Evolutionary conservation across 2,113 vertebrate genomes (phyloP), one percentile per base, ranked within the genome.

Genomic region (Blennius ocellaris): DNA sequence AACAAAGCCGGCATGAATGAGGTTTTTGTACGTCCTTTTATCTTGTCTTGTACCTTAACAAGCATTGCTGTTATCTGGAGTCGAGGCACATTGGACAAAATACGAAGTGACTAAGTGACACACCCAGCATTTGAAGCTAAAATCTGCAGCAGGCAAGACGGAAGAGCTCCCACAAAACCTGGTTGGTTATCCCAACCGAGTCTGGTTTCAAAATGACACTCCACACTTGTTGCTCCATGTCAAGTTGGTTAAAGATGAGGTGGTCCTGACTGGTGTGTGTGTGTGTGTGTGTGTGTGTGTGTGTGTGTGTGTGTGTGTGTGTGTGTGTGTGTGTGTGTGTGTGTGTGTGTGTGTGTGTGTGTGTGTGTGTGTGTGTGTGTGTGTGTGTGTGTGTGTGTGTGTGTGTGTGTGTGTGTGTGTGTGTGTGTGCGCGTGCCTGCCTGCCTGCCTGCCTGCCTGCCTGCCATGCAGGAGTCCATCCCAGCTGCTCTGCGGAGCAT

Each of bases 401-500:
- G 21, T 30, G 21, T 2, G 21, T n/a, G 67, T 61, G 39, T 47
- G 65, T 57, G 73, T 62, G 80, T 30, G 21, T 30, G 21, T 30
- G 21, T 30, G 21, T 30, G 21, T 30, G 21, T 2, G 21, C n/a
- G n/a, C n/a, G n/a, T n/a, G n/a, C n/a, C n/a, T n/a, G n/a, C n/a
- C n/a, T n/a, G n/a, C n/a, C n/a, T n/a, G n/a, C n/a, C n/a, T n/a
- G 21, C 4, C 21, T 30, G 21, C 4, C 21, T 30, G 21, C 4
- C 21, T 30, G 21, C 21, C 21, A 30, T 30, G 21, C 21, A 30
- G 21, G 66, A 57, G 81, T 76, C 64, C 79, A 67, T 78, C 76
- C 72, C 77, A 75, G 79, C 73, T 84, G 78, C 76, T 89, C 61
- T 59, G 62, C 73, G 66, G 75, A 80, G 79, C 84, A 84, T 84